Evolutionary conservation across 2,888 invertebrate species (phyloP), one percentile per base, ranked within the genome.

Genomic region (Harpagoxenus sublaevis): DNA sequence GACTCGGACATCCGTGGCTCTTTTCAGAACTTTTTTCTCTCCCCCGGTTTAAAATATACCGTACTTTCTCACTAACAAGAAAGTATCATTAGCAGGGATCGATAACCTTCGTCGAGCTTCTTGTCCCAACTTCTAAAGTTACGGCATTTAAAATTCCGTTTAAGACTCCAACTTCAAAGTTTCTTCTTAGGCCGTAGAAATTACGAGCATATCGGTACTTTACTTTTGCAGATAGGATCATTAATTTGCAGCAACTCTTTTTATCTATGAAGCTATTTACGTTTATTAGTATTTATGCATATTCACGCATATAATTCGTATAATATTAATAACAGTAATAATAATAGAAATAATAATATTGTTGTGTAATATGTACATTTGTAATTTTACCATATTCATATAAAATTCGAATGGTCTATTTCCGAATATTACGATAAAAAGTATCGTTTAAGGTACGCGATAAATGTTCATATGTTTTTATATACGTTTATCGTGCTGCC

Each of bases 51-150:
- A 77, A 81, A 81, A 81, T 81, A 81, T 81, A 81, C 79, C 79
- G 79, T 81, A 81, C 79, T 81, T 81, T 74, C 79, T 74, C 75
- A 60, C 79, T 81, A 81, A 81, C 84, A 86, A 89, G 86, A 85
- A 86, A 82, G 55, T 86, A 73, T 84, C 87, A 75, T 85, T 85
- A 87, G 85, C 68, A 68, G 82, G 85, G 84, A 88, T 85, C 85
- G 89, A 89, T 87, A 85, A 82, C 77, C 78, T 31, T 66, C 66
- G 65, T 82, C 84, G 88, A 85, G 79, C 60, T 81, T 81, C 79
- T 81, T 81, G 79, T 81, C 79, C 73, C 79, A 81, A 81, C 79
- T 81, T 81, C 71, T 81, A 81, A 81, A 81, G 79, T 81, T 81
- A 81, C 79, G 73, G 71, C 73, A 81, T 81, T 81, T 81, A 81